Conservation (phyloP, 2,888 invertebrate genomes). For the Diadegma fenestrale region DNA sequence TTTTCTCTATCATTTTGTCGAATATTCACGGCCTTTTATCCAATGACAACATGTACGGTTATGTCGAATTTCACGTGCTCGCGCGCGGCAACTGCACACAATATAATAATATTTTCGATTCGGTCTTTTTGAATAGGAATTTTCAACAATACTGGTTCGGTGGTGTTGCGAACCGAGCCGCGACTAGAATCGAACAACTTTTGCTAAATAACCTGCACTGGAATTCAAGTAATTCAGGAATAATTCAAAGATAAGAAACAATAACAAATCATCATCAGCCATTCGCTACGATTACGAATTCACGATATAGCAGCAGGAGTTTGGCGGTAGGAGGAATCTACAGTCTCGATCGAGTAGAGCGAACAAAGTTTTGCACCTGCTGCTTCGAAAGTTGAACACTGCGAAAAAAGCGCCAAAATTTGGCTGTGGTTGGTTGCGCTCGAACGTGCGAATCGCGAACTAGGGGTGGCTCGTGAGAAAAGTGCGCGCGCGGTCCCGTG, state of each 20-base stretch:
- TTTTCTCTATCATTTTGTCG: conserved; percentile 51
- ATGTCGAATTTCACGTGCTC: not conserved
- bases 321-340: not conserved
- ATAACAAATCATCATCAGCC: not conserved
- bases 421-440: conserved; percentile 12
- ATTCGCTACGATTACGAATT: not conserved
- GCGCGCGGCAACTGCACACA: not conserved
- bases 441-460: conserved; percentile 28
- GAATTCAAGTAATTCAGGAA: not conserved
- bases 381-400: not conserved
- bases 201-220: not conserved
- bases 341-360: not conserved
- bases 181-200: not conserved
- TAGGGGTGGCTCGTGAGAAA: conserved; percentile 37
- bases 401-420: conserved; percentile 8
- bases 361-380: too few species aligned
- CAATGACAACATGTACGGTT: not conserved
- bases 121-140: not conserved
- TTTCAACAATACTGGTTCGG: not conserved
- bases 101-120: not conserved
- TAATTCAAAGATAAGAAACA: not conserved
- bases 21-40: not conserved
- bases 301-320: not conserved
- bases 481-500: conserved; percentile 27
- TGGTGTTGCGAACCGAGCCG: not conserved